Evolutionary conservation across 2,797 vertebrate species (phyloP), one percentile per base, ranked within the genome.

Genomic region (Myotis myotis): DNA sequence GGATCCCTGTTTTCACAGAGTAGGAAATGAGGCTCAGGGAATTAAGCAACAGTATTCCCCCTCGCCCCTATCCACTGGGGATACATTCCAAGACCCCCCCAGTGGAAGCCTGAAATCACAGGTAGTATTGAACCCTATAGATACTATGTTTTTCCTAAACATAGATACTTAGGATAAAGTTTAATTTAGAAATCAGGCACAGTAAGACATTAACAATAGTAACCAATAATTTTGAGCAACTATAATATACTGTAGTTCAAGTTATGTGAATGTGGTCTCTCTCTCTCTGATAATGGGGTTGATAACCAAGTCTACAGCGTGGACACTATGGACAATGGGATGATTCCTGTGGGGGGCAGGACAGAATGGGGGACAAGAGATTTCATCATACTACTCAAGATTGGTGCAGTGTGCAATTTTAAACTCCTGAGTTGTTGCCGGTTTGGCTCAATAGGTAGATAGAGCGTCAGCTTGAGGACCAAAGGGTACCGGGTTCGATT

Each of bases 21-120:
- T 62, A 86, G 93, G 72, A 96, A 91, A 89, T 51, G 66, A 95
- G 15, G 55, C 36, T 91, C 19, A 36, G 68, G 57, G 23, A 81
- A 47, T 83, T 89, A 76, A 88, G 78, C 15, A 44, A 47, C 44
- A 11, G 30, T 49, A 30, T 38, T 36, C 51, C 41, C 8, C 17
- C 6, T 12, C 17, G 28, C 28, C n/a, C 57, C n/a, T 5, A 64
- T 83, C 13, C n/a, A 6, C 2, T 3, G 60, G 30, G 44, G 80
- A 83, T 49, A 23, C 22, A 47, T 25, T 11, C 80, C 44, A 83
- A 33, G 80, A 66, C 30, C 44, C 44, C 44, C 38, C 44, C 60
- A 36, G 41, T 49, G 80, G 30, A 33, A 33, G 60, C 44, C n/a
- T 83, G 62, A 66, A 83, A 66, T 49, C 44, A 36, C 5, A 0